These are phyloP conservation scores for Phainopepla nitens DNA, from an alignment of 2,113 vertebrate species.

Conservation along the genomic window DNA sequence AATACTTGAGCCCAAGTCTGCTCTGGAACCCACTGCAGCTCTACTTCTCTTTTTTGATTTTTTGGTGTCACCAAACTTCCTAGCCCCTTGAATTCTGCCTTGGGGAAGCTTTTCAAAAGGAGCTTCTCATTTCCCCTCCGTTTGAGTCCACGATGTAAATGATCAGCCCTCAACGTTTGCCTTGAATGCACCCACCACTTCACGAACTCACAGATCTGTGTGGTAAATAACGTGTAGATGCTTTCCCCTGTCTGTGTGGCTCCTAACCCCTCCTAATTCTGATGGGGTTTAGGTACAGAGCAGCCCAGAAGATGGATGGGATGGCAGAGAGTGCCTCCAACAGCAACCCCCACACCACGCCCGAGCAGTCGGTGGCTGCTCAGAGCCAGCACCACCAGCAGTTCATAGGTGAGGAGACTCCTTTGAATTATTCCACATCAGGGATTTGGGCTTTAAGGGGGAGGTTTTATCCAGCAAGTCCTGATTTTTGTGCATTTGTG, in stretches of 20 bases:
- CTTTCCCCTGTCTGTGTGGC: neutral
- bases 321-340: conserved; percentile 80
- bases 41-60: neutral
- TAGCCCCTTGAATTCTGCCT: neutral
- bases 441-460: neutral
- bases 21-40: neutral
- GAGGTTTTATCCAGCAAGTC: neutral
- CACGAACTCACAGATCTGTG: accelerated
- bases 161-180: neutral
- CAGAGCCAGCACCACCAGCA: conserved; percentile 98
- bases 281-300: conserved; percentile 79
- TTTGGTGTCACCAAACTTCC: neutral
- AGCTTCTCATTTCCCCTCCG: neutral
- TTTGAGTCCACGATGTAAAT: accelerated
- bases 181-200: neutral
- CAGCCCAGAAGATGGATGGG: conserved; percentile 89
- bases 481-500: neutral
- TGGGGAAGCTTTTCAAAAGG: neutral
- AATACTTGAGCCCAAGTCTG: neutral
- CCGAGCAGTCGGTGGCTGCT: conserved; percentile 88
- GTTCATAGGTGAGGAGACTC: conserved; percentile 85
- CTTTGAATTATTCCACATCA: accelerated
- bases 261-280: neutral
- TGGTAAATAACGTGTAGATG: accelerated
- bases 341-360: conserved; percentile 77